These are phyloP conservation scores for Apteryx mantelli DNA, from an alignment of 2,113 vertebrate genomes.

Conservation along the genomic window DNA sequence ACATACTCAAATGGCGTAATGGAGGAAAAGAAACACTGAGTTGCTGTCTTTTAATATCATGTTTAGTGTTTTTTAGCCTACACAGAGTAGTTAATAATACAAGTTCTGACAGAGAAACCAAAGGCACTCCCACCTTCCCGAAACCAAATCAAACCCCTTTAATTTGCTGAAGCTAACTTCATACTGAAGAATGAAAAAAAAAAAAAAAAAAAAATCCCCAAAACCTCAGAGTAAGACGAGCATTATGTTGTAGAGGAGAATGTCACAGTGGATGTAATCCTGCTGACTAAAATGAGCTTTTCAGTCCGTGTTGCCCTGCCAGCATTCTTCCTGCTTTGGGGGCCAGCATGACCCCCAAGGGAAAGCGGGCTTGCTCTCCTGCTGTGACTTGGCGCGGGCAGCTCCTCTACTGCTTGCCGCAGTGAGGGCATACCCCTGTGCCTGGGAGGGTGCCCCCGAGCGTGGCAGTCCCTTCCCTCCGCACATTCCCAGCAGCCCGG, in stretches of 20 bases:
- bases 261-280: not conserved
- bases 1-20: not conserved
- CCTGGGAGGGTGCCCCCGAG: not conserved
- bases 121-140: not conserved
- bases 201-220: not conserved
- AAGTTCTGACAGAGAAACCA: not conserved
- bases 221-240: not conserved
- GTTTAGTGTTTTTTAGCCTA: not conserved
- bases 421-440: not conserved
- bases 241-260: rapidly evolving
- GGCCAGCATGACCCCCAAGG: too few species aligned
- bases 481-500: not conserved
- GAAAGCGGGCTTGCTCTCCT: not conserved
- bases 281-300: not conserved
- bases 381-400: not conserved
- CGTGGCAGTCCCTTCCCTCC: rapidly evolving
- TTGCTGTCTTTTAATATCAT: not conserved
- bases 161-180: not conserved
- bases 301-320: not conserved
- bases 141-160: not conserved
- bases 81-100: not conserved
- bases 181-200: not conserved
- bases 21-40: not conserved
- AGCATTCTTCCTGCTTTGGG: not conserved
- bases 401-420: not conserved